Base-by-base conservation (phyloP, 1,140 invertebrate genomes). In the Drosophila nigromelanica region DNA sequence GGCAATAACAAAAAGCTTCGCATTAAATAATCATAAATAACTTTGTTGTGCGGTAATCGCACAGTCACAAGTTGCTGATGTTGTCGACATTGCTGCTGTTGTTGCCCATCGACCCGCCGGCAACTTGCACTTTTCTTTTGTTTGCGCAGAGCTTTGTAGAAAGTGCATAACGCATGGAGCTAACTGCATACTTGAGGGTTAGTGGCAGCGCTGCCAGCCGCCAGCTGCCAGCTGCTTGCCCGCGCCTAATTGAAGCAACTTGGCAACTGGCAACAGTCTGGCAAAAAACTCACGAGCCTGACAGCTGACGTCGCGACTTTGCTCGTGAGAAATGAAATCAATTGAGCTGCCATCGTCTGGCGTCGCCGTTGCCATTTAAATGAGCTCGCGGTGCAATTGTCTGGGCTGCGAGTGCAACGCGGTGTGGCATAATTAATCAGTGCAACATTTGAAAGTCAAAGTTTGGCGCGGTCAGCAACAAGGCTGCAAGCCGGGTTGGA, bases 21-120 rank as follows among this genome's bases (percentile, higher is more conserved):
- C 83, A 86, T 89, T 82, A 89, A 86, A 87, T 86, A 87, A 86
- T 86, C 79, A 82, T 86, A 86, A 89, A 89, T 87, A 82, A 82
- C 64, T 43, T 63, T 69, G 68, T 67, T 60, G 39, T 62, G 39
- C 56, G 45, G 51, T 77, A 71, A 78, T 78, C 70, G 73, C 59
- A 68, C 37, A 63, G 35, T 47, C 24, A 54, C 21, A 59, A 14
- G 42, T 55, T 45, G 58, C 33, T 51, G 52, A 50, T 27, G 59
- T 37, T 39, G 61, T 7, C 33, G 14, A 2, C 43, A 47, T 7
- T 52, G 50, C 33, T 51, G 68, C 48, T 51, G 68, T 40, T 43
- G 70, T 43, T 61, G 71, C 64, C 54, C 47, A 72, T 66, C 62
- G 69, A 61, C 51, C 64, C 66, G 76, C 43, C 45, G 70, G 64